These are phyloP conservation scores for Montipora capricornis DNA, from an alignment of 64 coral and sea anemone species.

Conservation along the genomic window DNA sequence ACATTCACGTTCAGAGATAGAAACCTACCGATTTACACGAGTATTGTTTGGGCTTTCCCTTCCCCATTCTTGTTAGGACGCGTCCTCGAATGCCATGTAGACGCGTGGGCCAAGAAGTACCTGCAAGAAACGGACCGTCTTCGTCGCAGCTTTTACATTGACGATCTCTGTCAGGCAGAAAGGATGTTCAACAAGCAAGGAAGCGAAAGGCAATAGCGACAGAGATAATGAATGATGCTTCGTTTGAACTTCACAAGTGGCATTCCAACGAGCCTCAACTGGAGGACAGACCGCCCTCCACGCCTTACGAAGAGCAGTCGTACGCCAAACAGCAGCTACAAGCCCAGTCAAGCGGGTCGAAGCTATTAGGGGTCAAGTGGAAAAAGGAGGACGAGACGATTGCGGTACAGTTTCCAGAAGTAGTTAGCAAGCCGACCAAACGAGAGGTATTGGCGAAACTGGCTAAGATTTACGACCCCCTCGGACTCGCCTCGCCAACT, in stretches of 20 bases:
- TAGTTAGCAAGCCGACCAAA: too few relatives aligned
- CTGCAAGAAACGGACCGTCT: slow-evolving; percentile 10
- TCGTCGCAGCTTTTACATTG: slow-evolving; percentile 43
- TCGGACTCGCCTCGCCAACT: too few relatives aligned
- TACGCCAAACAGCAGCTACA: too few relatives aligned
- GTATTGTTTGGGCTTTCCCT: too few relatives aligned
- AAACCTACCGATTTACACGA: too few relatives aligned
- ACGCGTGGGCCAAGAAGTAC: slow-evolving; percentile 47
- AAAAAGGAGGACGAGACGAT: not conserved
- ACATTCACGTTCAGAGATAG: not conserved
- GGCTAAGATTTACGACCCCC: too few relatives aligned
- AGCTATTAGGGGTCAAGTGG: not conserved
- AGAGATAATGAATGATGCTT: slow-evolving; percentile 63
- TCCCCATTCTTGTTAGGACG: not conserved
- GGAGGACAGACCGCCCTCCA: too few relatives aligned
- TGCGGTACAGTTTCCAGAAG: too few relatives aligned
- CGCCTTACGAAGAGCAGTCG: too few relatives aligned
- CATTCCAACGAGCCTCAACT: not conserved
- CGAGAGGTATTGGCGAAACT: too few relatives aligned
- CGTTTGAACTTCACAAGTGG: slow-evolving; percentile 50
- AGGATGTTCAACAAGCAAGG: slow-evolving; percentile 26
- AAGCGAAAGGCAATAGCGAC: slow-evolving; percentile 23
- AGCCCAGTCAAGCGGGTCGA: too few relatives aligned
- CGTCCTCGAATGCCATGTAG: slow-evolving; percentile 59
- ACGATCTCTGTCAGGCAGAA: slow-evolving; percentile 47